A percentile compares a stretch with the other conserved stretches of the same genome.
Conservation (phyloP, 2,113 vertebrate species). For the Pterophyllum scalare region DNA sequence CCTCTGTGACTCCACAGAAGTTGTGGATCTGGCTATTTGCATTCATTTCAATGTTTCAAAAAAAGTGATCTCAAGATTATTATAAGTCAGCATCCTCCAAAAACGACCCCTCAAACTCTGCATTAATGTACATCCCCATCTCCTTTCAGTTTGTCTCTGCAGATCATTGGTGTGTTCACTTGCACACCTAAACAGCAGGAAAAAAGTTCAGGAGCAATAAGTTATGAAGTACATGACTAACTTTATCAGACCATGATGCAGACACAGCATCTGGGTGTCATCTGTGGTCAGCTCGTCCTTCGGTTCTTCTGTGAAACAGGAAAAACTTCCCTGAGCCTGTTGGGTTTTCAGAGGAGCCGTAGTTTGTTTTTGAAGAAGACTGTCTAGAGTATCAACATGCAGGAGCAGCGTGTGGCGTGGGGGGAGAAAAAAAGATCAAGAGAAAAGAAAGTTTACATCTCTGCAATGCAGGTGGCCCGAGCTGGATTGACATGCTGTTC, state of each 20-base stretch:
- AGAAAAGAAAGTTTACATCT: not conserved
- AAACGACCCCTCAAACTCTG: not conserved
- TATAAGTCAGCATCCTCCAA: not conserved
- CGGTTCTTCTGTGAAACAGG: not conserved
- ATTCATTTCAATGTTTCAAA: not conserved
- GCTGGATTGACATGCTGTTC: not conserved
- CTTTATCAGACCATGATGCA: not conserved
- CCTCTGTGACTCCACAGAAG: not conserved
- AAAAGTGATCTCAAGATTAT: not conserved
- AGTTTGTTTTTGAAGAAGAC: conserved; percentile 1
- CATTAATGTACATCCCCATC: too few species aligned
- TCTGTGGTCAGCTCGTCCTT: not conserved
- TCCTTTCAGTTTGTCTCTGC: not conserved
- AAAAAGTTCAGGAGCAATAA: not conserved
- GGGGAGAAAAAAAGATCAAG: not conserved
- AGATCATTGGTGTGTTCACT: not conserved
- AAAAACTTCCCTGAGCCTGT: not conserved
- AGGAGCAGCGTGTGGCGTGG: not conserved
- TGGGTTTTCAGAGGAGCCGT: not conserved
- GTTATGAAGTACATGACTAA: not conserved
- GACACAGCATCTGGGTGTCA: not conserved
- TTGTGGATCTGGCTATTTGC: not conserved
- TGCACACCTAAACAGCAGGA: not conserved
- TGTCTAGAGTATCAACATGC: not conserved
- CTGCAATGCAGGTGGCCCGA: not conserved